A percentile compares a stretch with the other conserved stretches of the same genome.
These are phyloP conservation scores for Emys orbicularis DNA, from an alignment of 2,797 vertebrate species.

Conservation along the genomic window DNA sequence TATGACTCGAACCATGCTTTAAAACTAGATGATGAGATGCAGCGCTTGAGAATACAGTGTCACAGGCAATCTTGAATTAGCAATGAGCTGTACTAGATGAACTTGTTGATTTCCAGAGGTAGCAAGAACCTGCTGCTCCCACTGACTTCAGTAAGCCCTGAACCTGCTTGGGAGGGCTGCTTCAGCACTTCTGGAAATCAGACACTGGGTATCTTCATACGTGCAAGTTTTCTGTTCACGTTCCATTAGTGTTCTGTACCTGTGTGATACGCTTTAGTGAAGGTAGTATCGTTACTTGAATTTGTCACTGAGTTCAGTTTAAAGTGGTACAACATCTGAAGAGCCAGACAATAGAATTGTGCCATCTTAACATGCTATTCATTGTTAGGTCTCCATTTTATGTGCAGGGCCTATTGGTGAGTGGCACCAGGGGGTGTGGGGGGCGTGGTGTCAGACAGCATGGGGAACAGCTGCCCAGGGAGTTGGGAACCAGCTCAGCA, in stretches of 20 bases:
- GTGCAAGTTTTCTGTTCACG: background rate
- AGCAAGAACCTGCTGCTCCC: background rate
- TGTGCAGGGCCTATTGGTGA: background rate
- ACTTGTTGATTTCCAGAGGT: background rate
- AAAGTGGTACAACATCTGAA: background rate
- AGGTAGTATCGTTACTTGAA: background rate
- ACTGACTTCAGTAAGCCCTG: background rate
- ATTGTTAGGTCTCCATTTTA: background rate
- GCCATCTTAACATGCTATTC: background rate
- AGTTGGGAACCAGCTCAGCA: background rate
- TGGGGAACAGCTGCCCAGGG: background rate
- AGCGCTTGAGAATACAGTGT: background rate
- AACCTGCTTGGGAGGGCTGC: background rate
- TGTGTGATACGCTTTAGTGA: background rate
- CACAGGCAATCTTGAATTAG: background rate
- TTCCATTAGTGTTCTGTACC: background rate
- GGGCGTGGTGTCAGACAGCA: background rate
- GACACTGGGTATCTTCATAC: background rate
- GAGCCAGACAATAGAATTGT: background rate
- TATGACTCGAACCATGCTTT: background rate
- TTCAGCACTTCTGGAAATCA: background rate
- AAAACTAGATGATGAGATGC: background rate
- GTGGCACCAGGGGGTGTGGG: too few species aligned
- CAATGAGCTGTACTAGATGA: background rate
- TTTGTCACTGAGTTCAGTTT: background rate